Base-by-base conservation (phyloP, 2,888 invertebrate species). In the Nysson spinosus region DNA sequence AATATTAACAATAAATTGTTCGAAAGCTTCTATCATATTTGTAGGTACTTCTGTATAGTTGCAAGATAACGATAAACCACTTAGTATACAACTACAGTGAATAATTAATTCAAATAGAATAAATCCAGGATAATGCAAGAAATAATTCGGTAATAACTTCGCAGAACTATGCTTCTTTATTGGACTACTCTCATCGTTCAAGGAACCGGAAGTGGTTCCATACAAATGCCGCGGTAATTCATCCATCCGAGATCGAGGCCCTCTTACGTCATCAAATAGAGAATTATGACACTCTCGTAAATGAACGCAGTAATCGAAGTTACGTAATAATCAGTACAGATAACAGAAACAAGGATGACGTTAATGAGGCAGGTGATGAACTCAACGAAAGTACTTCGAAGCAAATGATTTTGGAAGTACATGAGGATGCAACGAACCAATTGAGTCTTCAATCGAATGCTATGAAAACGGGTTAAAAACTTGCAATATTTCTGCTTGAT, bases 101-200 rank as follows among this genome's bases (percentile, higher is more conserved):
- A 5, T 9, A 24, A 7, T 24, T 2, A 1, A 1, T 24, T 1
- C 24, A 24, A 24, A 1, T 7, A 28, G n/a, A 6, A 9, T 6
- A 11, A 9, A 30, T 3, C 6, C 1, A 30, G n/a, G 4, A 4
- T 30, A 30, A 30, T 4, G 11, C 1, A 30, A 30, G 11, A n/a
- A 30, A n/a, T 30, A n/a, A n/a, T 30, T 30, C 3, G 2, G 11
- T 4, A 30, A 3, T 11, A 4, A 7, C 24, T 9, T 2, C 34
- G 1, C 72, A 84, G 83, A 82, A 75, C 54, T 83, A 78, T 34
- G 60, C 75, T 1, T 69, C 80, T 1, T 78, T 80, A 32, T 20
- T 83, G 68, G 81, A 84, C 40, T 80, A 72, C 47, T 71, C 79
- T 3, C 75, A 76, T 55, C 79, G 72, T 9, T 20, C 71, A 3